Base-by-base conservation (phyloP, 2,888 invertebrate species). In the Temnothorax rugatulus region DNA sequence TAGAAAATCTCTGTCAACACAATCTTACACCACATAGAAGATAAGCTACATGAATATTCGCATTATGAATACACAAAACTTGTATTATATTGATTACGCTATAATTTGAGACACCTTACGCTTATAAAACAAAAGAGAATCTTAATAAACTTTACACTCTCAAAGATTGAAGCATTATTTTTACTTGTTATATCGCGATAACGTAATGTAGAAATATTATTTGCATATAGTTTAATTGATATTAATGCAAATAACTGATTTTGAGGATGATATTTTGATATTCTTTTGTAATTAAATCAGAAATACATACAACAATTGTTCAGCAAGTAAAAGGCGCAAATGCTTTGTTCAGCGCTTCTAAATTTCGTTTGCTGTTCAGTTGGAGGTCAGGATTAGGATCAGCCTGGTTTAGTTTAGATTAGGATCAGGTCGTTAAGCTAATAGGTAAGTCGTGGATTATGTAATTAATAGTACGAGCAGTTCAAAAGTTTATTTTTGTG, bases 371-470 rank as follows among this genome's bases (percentile, higher is more conserved):
- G 44, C 4, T 54, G 15, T 44, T 44, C n/a, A 44, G 18, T 11
- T 44, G 11, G 47, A 15, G 11, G 21, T 77, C 44, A 44, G 54
- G 29, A 41, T 66, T 66, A 44, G n/a, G 29, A 66, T 77, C 34
- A 77, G 25, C 3, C 29, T 25, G 25, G 15, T 64, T 41, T 13
- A 52, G 52, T n/a, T 59, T 44, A 66, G 54, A 54, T 54, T 66
- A 54, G 13, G 11, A 47, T 57, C 44, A 68, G 21, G 29, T 68
- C 68, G 34, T 77, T 57, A 77, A 18, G 18, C 21, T 29, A 66
- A 54, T 44, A 66, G 25, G n/a, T 57, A 15, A n/a, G 29, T 66
- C 41, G 8, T 63, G 13, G 15, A 54, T 54, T 77, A 66, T 41
- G n/a, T 54, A 75, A 75, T 66, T n/a, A 13, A 3, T 34, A 41